Percentiles rank a stretch among this genome's conserved stretches.
phyloP scores from a whole-genome alignment of 2,113 vertebrate species.

The Falco punctatus region DNA sequence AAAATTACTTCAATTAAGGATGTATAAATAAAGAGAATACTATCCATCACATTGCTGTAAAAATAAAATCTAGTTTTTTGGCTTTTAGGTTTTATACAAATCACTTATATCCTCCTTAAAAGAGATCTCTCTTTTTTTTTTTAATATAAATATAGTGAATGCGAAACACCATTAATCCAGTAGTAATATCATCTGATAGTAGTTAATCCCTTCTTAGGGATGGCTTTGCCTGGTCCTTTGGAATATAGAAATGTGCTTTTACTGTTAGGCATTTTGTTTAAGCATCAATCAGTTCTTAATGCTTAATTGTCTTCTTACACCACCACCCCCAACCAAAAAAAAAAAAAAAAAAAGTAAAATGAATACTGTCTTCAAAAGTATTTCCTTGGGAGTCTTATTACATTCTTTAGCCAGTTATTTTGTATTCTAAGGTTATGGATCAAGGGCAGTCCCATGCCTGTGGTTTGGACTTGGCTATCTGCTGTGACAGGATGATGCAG shows the following conservation, averaged over 20 bases:
- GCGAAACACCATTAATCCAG: slow-evolving; percentile 76
- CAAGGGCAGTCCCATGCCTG: slow-evolving; percentile 73
- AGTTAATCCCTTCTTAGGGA: slow-evolving; percentile 80
- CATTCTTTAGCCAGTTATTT: slow-evolving; percentile 49
- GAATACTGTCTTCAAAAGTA: slow-evolving; percentile 61
- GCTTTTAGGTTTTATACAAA: slow-evolving; percentile 65
- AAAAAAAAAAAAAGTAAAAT: slow-evolving; percentile 23
- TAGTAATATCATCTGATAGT: slow-evolving; percentile 81
- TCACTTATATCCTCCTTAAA: slow-evolving; percentile 71
- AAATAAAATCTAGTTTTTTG: slow-evolving; percentile 40
- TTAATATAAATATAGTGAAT: slow-evolving; percentile 71
- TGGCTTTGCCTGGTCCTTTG: slow-evolving; percentile 68
- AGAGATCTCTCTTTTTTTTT: not conserved
- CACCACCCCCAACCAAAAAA: too few relatives aligned
- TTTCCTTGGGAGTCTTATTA: slow-evolving; percentile 53
- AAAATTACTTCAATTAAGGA: slow-evolving; percentile 45
- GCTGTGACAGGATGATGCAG: slow-evolving; percentile 77
- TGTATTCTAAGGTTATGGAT: slow-evolving; percentile 79
- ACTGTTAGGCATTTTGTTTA: slow-evolving; percentile 72
- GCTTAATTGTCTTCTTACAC: slow-evolving; percentile 66
- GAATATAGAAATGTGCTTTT: slow-evolving; percentile 74
- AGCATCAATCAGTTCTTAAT: slow-evolving; percentile 72
- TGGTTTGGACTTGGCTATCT: slow-evolving; percentile 73
- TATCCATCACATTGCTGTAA: not conserved
- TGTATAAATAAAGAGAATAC: slow-evolving; percentile 44